Evolutionary conservation across 2,888 invertebrate species (phyloP), one percentile per base, ranked within the genome.

Genomic region (Euplagia quadripunctaria): DNA sequence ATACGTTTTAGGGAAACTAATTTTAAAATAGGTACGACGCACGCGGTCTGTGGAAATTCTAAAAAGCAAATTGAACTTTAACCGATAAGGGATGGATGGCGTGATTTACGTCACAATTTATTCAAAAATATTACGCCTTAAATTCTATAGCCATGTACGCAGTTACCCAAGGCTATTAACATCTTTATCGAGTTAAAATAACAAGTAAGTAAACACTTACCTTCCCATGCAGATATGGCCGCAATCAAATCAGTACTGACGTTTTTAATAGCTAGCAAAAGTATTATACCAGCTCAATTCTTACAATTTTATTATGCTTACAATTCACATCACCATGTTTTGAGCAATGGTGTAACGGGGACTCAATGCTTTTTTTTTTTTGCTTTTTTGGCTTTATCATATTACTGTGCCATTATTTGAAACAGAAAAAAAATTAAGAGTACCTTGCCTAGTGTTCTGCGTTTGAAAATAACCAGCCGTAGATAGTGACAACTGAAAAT

Each of bases 1-100:
- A 41, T 61, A 61, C 6, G 11, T 7, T 31, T 6, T 31, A 65
- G 58, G 31, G 52, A 31, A 12, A 20, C 51, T 51, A 61, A 73
- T 65, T 69, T 69, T 70, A 69, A 65, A n/a, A 63, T 41, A n/a
- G 41, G 17, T 65, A 66, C 17, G 51, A 70, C 65, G 69, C 43
- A 61, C 20, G 43, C 52, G 72, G 63, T 43, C 31, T 64, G 20
- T 64, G 46, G 42, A 68, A 58, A 61, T 14, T 49, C 66, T 70
- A 52, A 66, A 70, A 66, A 20, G 31, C 20, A 64, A 51, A 67
- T 20, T 17, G 49, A 41, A 31, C 46, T 14, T 43, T 64, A 46
- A 61, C 12, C 14, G 71, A 42, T 66, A n/a, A 31, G 31, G 31
- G 31, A 49, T 51, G 67, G 52, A 43, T 68, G 43, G 6, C 51